phyloP scores from a whole-genome alignment of 2,113 vertebrate genomes.

The Phyllostomus discolor region DNA sequence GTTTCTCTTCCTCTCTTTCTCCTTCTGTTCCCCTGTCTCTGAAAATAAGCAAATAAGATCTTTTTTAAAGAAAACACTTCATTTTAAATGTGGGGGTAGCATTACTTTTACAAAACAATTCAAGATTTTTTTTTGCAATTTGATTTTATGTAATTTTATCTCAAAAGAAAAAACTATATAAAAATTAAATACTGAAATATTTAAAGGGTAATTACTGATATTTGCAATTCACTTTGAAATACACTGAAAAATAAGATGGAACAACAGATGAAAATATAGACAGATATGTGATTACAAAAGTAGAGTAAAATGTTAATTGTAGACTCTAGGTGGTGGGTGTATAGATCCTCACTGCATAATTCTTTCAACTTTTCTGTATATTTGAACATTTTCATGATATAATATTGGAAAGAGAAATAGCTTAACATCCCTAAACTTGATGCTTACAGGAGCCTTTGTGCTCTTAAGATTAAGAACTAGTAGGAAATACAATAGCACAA shows the following conservation, averaged over 20 bases:
- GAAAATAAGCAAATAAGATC: too few species aligned
- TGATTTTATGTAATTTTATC: neutral
- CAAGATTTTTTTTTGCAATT: neutral
- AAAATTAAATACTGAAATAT: conserved; percentile 13
- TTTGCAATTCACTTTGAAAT: neutral
- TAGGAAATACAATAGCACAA: neutral
- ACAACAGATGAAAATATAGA: neutral
- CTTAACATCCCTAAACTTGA: conserved; percentile 23
- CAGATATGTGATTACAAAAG: neutral
- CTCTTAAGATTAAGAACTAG: conserved; percentile 8
- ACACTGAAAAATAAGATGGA: neutral
- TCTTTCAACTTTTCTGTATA: conserved; percentile 16
- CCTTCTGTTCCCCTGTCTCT: too few species aligned
- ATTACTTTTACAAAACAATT: neutral
- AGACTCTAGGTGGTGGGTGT: neutral
- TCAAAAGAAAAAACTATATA: neutral
- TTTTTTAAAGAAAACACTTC: neutral
- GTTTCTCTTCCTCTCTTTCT: too few species aligned
- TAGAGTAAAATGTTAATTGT: conserved; percentile 1
- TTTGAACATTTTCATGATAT: conserved; percentile 3
- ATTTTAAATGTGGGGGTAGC: neutral
- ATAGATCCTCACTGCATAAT: neutral
- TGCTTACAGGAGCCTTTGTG: neutral
- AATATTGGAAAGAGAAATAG: neutral
- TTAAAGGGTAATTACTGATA: neutral